These are phyloP conservation scores for Ovis aries DNA, from an alignment of 2,113 vertebrate species.

Conservation along the genomic window DNA sequence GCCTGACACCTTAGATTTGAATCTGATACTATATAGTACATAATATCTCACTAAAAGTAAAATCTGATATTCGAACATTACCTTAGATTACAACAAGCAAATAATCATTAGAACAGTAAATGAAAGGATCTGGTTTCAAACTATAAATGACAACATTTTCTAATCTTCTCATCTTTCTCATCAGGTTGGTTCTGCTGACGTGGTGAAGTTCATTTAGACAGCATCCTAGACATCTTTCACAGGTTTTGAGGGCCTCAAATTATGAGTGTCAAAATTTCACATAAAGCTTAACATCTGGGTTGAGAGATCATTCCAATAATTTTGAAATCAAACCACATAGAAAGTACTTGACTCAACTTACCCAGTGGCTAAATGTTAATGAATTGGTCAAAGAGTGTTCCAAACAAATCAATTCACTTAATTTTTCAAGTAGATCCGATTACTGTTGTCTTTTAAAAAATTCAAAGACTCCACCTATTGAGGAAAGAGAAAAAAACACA, in stretches of 20 bases:
- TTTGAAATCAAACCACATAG: slow-evolving; percentile 14
- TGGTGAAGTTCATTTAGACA: not conserved
- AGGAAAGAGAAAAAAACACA: slow-evolving; percentile 55
- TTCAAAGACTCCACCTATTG: slow-evolving; percentile 73
- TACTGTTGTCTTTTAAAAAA: slow-evolving; percentile 65
- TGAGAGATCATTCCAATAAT: not conserved
- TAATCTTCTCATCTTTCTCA: not conserved
- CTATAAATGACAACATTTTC: not conserved
- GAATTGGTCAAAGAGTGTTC: slow-evolving; percentile 68
- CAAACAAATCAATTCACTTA: slow-evolving; percentile 76
- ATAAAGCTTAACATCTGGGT: slow-evolving; percentile 18
- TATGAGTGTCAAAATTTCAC: slow-evolving; percentile 4
- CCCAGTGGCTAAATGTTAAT: slow-evolving; percentile 68
- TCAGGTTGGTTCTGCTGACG: not conserved
- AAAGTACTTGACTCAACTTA: slow-evolving; percentile 66
- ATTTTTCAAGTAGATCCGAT: slow-evolving; percentile 76
- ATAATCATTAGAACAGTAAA: not conserved
- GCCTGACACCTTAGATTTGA: not conserved
- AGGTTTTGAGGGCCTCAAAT: not conserved
- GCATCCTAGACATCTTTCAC: not conserved
- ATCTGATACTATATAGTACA: not conserved
- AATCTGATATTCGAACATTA: not conserved
- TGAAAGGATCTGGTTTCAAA: slow-evolving; percentile 20
- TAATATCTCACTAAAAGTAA: not conserved
- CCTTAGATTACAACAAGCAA: not conserved